These are phyloP conservation scores for Mactra quadrangularis DNA, from an alignment of 1,140 invertebrate genomes.

Conservation along the genomic window DNA sequence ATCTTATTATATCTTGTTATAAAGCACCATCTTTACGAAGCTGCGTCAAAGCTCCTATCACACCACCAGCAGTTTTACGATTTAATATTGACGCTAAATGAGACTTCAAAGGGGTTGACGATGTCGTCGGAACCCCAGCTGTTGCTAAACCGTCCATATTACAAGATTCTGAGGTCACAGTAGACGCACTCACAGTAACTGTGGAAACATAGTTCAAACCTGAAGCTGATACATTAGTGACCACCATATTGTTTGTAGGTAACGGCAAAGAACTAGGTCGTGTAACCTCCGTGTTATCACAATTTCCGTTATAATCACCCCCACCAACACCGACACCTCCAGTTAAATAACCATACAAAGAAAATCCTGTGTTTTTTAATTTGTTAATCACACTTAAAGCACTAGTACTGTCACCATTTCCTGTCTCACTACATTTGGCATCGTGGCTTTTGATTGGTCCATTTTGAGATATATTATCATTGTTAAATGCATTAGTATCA, in stretches of 20 bases:
- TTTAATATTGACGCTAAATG: conserved; percentile 56
- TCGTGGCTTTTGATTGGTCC: neutral
- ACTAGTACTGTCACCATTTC: conserved; percentile 28
- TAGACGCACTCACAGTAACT: neutral
- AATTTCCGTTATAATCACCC: too few relatives aligned
- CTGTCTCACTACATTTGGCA: neutral
- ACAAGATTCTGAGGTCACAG: neutral
- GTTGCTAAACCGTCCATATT: neutral
- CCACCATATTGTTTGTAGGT: conserved; percentile 13
- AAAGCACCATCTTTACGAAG: conserved; percentile 72
- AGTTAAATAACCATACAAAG: conserved; percentile 72
- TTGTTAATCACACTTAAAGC: conserved; percentile 67
- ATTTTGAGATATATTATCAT: neutral
- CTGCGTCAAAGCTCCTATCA: conserved; percentile 74
- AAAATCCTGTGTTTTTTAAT: conserved; percentile 75
- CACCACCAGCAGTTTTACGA: conserved; percentile 63
- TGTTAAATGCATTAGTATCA: conserved; percentile 15
- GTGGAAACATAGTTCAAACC: conserved; percentile 15
- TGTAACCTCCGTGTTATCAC: neutral
- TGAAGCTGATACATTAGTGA: neutral
- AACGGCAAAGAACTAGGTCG: conserved; percentile 33
- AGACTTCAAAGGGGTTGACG: conserved; percentile 26
- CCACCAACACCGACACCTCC: conserved; percentile 23
- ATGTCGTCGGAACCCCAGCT: conserved; percentile 82
- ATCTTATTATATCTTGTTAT: neutral